Conservation (phyloP, 2,797 vertebrate species). For the Novumbra hubbsi region DNA sequence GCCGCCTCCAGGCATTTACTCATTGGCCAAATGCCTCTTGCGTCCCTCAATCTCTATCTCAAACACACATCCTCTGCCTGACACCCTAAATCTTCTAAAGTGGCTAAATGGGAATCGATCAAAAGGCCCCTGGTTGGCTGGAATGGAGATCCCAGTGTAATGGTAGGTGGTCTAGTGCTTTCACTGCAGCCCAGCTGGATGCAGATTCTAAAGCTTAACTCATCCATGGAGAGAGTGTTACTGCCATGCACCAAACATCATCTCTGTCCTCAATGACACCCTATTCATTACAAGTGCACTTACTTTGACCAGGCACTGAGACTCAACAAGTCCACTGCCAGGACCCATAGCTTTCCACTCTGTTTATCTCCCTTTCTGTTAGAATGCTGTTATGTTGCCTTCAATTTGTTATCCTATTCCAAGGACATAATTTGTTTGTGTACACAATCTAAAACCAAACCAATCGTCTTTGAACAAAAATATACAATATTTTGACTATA, state of each 20-base stretch:
- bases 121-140: not conserved
- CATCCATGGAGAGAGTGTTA: not conserved
- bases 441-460: constrained; percentile 57
- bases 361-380: constrained; percentile 40
- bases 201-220: not conserved
- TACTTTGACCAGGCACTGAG: not conserved
- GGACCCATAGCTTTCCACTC: constrained; percentile 10
- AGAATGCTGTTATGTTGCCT: constrained; percentile 43
- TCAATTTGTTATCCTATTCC: constrained; percentile 24
- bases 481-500: not conserved
- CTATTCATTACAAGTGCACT: not conserved
- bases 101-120: not conserved
- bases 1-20: constrained; percentile 49
- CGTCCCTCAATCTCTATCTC: constrained; percentile 12
- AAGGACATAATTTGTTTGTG: constrained; percentile 52
- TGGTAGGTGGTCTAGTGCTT: not conserved
- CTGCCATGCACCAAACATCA: not conserved
- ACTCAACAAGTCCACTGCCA: not conserved
- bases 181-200: not conserved
- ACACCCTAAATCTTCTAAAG: constrained; percentile 44
- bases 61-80: constrained; percentile 8
- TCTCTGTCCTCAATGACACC: not conserved
- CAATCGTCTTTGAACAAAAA: constrained; percentile 36
- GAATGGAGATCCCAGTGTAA: not conserved
- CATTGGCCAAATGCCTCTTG: constrained; percentile 37